Percentiles rank a stretch among this genome's conserved stretches.
Evolutionary conservation across 2,113 vertebrate genomes (phyloP).

Genomic region (Vulpes vulpes): DNA sequence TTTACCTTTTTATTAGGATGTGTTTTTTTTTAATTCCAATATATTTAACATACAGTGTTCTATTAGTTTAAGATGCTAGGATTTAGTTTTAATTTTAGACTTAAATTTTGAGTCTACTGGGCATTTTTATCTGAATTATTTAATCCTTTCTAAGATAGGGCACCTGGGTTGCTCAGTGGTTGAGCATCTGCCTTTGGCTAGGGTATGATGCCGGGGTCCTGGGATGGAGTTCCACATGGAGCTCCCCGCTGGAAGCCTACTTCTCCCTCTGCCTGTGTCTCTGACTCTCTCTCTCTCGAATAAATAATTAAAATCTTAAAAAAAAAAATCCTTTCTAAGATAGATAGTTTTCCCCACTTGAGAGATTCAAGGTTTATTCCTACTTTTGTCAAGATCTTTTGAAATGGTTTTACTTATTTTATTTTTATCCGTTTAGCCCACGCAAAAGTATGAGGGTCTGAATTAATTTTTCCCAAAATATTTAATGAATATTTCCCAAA

Average conservation of each 20-base stretch:
- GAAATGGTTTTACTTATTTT: not conserved
- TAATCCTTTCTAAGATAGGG: not conserved
- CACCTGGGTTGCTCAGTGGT: no score
- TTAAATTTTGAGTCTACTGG: slow-evolving; percentile 20
- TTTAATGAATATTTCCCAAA: not conserved
- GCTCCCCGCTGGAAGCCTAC: no score
- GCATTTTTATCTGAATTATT: slow-evolving; percentile 42
- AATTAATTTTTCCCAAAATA: not conserved
- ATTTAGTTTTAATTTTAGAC: slow-evolving; percentile 34
- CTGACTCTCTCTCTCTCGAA: no score
- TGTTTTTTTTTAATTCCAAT: not conserved
- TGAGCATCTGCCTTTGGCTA: no score
- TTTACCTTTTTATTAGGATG: not conserved
- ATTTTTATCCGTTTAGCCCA: not conserved
- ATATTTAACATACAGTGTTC: not conserved
- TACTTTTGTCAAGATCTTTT: slow-evolving; percentile 19
- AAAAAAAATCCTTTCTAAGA: not conserved
- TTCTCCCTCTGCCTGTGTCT: no score
- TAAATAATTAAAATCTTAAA: no score
- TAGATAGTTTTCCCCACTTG: not conserved
- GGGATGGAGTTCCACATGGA: no score
- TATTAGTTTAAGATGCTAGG: not conserved
- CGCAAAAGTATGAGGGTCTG: not conserved
- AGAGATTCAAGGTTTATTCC: slow-evolving; percentile 36
- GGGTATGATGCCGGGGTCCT: no score